Conservation (phyloP, 2,888 invertebrate genomes). For the Nymphalis polychloros region DNA sequence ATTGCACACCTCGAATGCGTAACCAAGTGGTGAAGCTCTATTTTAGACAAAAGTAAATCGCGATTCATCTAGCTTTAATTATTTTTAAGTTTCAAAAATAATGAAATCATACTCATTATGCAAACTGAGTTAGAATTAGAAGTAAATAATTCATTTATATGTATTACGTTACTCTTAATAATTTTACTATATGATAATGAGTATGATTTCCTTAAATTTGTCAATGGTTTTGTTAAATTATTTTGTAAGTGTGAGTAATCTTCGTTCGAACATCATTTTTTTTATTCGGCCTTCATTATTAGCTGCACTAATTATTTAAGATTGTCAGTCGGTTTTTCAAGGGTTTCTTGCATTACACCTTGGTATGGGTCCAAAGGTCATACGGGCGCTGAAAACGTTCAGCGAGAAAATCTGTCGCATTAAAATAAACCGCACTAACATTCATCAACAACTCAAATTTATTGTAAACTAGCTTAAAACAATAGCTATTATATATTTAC, state of each 20-base stretch:
- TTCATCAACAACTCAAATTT: conserved; percentile 5
- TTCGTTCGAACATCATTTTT: not conserved
- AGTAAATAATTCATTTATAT: not conserved
- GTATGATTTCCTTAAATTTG: not conserved
- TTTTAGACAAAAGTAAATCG: too few relatives aligned
- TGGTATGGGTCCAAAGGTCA: conserved; percentile 42
- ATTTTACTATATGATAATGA: not conserved
- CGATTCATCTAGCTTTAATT: too few relatives aligned
- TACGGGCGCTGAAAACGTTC: conserved; percentile 25
- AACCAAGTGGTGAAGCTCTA: too few relatives aligned
- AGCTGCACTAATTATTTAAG: conserved; percentile 3
- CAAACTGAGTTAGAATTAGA: not conserved
- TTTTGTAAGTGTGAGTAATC: not conserved
- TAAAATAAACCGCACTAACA: conserved; percentile 21
- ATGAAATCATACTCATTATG: too few relatives aligned
- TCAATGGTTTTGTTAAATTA: not conserved
- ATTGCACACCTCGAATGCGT: too few relatives aligned
- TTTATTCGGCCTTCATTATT: not conserved
- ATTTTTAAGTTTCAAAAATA: too few relatives aligned
- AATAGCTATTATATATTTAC: too few relatives aligned
- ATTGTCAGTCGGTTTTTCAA: conserved; percentile 16
- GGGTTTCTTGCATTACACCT: conserved; percentile 26
- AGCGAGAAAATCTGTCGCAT: conserved; percentile 31
- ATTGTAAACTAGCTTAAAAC: too few relatives aligned
- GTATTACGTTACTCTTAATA: not conserved